Conservation (phyloP, 2,113 vertebrate species). For the Mixornis gularis region DNA sequence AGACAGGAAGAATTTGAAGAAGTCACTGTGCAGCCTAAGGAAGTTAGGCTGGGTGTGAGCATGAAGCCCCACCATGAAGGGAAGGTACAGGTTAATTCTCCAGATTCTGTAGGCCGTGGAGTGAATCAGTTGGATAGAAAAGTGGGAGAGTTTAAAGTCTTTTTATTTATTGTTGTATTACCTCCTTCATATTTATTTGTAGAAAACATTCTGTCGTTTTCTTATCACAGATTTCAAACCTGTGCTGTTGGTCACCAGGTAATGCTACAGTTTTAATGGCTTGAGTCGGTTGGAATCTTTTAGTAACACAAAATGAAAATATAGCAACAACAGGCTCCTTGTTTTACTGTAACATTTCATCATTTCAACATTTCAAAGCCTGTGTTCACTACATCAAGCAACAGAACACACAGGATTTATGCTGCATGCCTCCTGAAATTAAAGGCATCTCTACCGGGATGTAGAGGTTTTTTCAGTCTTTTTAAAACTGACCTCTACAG, state of each 20-base stretch:
- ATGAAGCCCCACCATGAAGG: neutral
- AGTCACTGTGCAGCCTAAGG: neutral
- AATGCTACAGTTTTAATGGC: neutral
- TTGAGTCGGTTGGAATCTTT: neutral
- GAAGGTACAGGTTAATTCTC: rapidly evolving
- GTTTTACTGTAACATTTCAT: neutral
- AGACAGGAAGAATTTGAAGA: neutral
- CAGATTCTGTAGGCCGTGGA: neutral
- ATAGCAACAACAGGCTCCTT: neutral
- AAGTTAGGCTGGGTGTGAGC: neutral
- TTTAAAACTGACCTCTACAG: neutral
- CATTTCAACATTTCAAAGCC: neutral
- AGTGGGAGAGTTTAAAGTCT: neutral
- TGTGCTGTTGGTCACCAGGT: neutral
- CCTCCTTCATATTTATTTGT: neutral
- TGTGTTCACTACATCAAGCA: neutral
- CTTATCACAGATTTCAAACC: neutral
- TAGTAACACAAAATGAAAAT: neutral
- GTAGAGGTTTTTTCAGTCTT: too few relatives aligned
- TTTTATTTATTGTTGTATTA: neutral
- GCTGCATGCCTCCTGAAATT: neutral
- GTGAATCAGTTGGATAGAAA: neutral
- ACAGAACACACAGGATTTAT: neutral
- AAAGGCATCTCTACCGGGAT: neutral
- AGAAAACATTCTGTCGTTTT: neutral